These are phyloP conservation scores for Polyommatus icarus DNA, from an alignment of 2,888 invertebrate species.

Conservation along the genomic window DNA sequence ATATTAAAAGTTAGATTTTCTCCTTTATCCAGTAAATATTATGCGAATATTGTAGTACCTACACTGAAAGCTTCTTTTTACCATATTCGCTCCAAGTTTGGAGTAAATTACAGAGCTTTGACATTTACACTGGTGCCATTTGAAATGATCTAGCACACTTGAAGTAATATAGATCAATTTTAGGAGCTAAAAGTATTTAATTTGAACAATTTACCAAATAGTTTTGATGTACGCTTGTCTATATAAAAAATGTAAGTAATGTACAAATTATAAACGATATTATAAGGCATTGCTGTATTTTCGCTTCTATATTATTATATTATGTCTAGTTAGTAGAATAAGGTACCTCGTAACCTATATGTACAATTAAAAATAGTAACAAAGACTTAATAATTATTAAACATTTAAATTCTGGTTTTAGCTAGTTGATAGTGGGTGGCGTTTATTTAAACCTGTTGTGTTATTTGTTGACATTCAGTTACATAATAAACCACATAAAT, in stretches of 20 bases:
- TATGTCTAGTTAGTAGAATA: background rate
- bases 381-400: background rate
- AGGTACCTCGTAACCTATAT: background rate
- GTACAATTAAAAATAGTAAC: background rate
- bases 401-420: background rate
- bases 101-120: background rate
- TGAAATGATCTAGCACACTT: background rate
- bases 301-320: background rate
- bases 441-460: no score
- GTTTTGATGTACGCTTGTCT: background rate
- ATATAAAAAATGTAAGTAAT: constrained; percentile 9
- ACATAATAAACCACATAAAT: no score
- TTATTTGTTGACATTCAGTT: no score
- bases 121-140: background rate
- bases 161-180: background rate
- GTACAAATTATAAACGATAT: background rate
- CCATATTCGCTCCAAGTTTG: background rate
- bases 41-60: no score
- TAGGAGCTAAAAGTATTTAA: background rate
- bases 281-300: constrained; percentile 4
- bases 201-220: background rate
- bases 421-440: no score
- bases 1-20: background rate
- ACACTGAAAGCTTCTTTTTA: background rate
- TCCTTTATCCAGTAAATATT: background rate